Conservation (phyloP, 2,888 invertebrate genomes). For the Melieria omissa region DNA sequence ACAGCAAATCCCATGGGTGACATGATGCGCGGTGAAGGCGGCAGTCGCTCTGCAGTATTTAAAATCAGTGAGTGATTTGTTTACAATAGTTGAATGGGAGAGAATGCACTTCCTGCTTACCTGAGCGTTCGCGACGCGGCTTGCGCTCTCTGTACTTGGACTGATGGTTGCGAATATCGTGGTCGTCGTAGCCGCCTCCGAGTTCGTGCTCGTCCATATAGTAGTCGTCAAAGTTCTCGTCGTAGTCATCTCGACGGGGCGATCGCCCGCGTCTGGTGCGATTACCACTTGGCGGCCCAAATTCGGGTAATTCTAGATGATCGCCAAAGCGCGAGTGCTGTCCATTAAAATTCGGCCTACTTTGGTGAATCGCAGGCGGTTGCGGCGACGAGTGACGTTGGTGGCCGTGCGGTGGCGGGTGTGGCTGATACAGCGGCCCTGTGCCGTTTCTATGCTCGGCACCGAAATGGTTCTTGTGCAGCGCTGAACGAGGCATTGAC, state of each 20-base stretch:
- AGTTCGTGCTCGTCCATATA: conserved; percentile 19
- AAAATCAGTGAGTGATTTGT: background rate
- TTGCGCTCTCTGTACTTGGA: conserved; percentile 38
- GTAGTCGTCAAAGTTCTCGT: conserved; percentile 36
- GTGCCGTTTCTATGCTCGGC: conserved; percentile 33
- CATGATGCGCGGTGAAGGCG: conserved; percentile 74
- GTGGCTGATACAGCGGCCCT: conserved; percentile 23
- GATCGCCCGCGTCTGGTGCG: conserved; percentile 50
- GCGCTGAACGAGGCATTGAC: conserved; percentile 63
- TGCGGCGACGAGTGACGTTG: conserved; percentile 29
- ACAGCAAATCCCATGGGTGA: conserved; percentile 76
- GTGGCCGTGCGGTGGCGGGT: conserved; percentile 36
- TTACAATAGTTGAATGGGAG: no score
- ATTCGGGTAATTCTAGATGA: conserved; percentile 61
- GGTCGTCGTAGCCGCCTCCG: conserved; percentile 17
- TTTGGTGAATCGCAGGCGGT: conserved; percentile 41
- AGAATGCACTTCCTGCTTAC: conserved; percentile 13
- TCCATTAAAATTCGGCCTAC: conserved; percentile 50
- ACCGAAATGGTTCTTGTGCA: conserved; percentile 44
- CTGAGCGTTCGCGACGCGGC: conserved; percentile 45
- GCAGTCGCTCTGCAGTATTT: conserved; percentile 51
- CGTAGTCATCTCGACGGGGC: conserved; percentile 50
- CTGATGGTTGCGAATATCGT: conserved; percentile 33
- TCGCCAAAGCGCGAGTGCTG: conserved; percentile 59
- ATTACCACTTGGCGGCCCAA: conserved; percentile 40